Conservation (phyloP, 2,888 invertebrate genomes). For the Hemistola chrysoprasaria region DNA sequence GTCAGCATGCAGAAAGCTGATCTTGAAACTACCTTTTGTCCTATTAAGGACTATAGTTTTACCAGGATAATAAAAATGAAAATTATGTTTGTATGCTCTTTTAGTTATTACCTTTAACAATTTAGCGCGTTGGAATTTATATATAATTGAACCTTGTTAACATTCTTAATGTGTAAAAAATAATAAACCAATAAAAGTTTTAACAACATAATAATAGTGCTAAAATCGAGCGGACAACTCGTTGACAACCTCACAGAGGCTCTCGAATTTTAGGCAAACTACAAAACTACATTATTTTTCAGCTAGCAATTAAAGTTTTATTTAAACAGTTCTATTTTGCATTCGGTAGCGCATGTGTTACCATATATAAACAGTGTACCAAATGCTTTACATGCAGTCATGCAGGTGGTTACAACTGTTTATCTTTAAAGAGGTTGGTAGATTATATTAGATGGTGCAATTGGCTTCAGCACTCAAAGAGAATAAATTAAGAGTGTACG, state of each 20-base stretch:
- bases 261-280: background rate
- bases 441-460: conserved; percentile 4
- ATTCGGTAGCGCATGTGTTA: conserved; percentile 11
- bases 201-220: no score
- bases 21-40: conserved; percentile 3
- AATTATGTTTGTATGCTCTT: background rate
- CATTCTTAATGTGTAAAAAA: no score
- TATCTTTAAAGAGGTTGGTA: conserved; percentile 3
- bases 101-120: conserved; percentile 1
- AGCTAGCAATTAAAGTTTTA: background rate
- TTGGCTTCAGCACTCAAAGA: background rate
- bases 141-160: no score
- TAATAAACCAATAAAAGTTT: no score
- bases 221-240: no score
- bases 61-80: no score
- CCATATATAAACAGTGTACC: conserved; percentile 8
- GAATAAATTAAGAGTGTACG: no score
- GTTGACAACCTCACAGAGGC: background rate
- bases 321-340: conserved; percentile 3
- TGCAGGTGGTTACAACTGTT: conserved; percentile 4
- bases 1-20: background rate
- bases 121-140: conserved; percentile 2
- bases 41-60: background rate
- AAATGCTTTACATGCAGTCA: conserved; percentile 9
- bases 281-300: background rate